Conservation (phyloP, 2,113 vertebrate species). For the Paradoxurus hermaphroditus region DNA sequence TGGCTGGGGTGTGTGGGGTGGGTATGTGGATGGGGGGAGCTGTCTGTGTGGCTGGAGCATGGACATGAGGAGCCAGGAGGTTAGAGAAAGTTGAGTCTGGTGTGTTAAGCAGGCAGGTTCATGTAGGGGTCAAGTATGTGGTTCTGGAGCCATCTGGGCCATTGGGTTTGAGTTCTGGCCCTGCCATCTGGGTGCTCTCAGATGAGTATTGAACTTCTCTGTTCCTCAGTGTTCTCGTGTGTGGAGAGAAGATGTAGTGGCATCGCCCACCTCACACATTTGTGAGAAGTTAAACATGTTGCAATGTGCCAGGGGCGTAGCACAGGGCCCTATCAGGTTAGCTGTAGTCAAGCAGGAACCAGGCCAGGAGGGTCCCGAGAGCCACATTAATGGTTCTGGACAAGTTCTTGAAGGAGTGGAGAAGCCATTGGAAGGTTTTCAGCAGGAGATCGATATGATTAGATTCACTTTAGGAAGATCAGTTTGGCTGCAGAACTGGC, state of each 20-base stretch:
- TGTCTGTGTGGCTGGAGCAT: accelerated
- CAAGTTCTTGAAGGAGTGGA: neutral
- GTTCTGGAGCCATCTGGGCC: neutral
- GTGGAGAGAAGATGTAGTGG: neutral
- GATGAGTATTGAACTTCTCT: neutral
- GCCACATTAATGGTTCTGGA: accelerated
- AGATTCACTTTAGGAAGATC: neutral
- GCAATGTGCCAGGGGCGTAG: accelerated
- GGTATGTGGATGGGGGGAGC: neutral
- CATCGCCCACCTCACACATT: neutral
- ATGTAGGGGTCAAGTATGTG: accelerated
- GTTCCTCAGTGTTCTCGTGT: neutral
- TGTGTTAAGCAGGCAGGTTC: neutral
- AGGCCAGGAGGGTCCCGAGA: accelerated
- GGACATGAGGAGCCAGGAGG: neutral
- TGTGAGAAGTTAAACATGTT: neutral
- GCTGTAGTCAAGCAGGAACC: neutral
- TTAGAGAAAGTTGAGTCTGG: neutral
- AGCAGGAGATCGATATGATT: neutral
- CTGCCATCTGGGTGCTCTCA: neutral
- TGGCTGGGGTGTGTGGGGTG: neutral
- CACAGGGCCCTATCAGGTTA: neutral
- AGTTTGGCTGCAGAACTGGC: neutral
- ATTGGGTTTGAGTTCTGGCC: neutral
- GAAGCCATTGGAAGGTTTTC: neutral